Evolutionary conservation across 1,140 invertebrate species (phyloP).

Genomic region (Diabrotica undecimpunctata): DNA sequence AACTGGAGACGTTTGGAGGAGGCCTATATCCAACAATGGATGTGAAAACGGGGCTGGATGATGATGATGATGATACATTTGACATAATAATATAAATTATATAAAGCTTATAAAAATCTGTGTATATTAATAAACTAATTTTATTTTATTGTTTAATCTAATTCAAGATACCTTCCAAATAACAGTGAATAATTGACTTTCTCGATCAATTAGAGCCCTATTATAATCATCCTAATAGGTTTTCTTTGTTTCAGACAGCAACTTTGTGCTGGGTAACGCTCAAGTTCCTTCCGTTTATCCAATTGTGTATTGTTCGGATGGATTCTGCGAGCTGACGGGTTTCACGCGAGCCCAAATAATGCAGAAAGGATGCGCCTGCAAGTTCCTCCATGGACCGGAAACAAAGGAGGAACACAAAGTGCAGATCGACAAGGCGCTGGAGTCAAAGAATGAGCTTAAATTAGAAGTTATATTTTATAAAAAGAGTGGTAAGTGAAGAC

Average conservation of each 20-base stretch:
- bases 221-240: no score
- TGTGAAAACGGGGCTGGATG: no score
- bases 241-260: slow-evolving; percentile 77
- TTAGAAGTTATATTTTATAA: slow-evolving; percentile 93
- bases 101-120: no score
- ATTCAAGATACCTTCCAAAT: no score
- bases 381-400: slow-evolving; percentile 90
- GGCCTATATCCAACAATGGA: no score
- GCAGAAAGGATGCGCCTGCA: slow-evolving; percentile 95
- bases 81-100: no score
- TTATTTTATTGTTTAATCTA: no score
- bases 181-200: no score
- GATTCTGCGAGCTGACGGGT: slow-evolving; percentile 94
- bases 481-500: slow-evolving; percentile 76
- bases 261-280: slow-evolving; percentile 96
- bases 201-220: no score
- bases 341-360: slow-evolving; percentile 92
- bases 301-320: slow-evolving; percentile 97
- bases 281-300: slow-evolving; percentile 85
- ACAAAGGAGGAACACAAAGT: slow-evolving; percentile 83
- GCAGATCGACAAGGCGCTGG: slow-evolving; percentile 85
- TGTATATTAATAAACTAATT: no score
- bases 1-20: no score
- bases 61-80: no score
- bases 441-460: slow-evolving; percentile 87